Evolutionary conservation across 2,797 vertebrate species (phyloP), one percentile per base, ranked within the genome.

Genomic region (Nothura maculosa): DNA sequence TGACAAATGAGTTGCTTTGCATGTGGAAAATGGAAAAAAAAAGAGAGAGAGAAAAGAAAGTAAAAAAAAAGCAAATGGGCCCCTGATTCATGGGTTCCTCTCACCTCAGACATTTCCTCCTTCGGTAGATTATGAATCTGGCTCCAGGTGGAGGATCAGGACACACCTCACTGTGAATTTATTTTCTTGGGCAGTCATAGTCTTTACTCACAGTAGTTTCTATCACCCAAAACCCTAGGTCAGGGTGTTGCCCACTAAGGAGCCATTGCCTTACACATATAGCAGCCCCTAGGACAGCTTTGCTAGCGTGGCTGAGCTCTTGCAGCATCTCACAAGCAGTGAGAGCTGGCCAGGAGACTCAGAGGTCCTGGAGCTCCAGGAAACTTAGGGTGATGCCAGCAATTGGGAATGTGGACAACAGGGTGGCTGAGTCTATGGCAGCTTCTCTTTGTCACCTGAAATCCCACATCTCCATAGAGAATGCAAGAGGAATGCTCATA

Each of bases 61-160:
- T 3, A 13, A 62, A 9, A 10, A 50, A 7, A 12, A 50, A 54
- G 68, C 58, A 80, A 92, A 88, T 13, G 13, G 36, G 15, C 30
- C 62, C 67, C 68, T 93, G 50, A 93, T 81, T 93, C 80, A 93
- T 70, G 19, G 45, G 93, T 92, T 94, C 77, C 72, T 85, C 64
- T 25, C 42, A 48, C 38, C 72, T 90, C 77, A 79, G 91, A 85
- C 32, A 9, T 82, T 96, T 95, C 81, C 81, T 92, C 43, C 55
- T 88, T 91, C 90, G 77, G 68, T 80, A 81, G 80, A 34, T 54
- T 32, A 63, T 40, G 61, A 74, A 62, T 83, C 64, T 5, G 45
- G 11, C 45, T 93, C 43, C 64, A 74, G 36, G 64, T 81, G 69
- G 92, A 81, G 69, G 38, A 74, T 66, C 62, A 30, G 48, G 34